Evolutionary conservation across 2,797 vertebrate genomes (phyloP).

Genomic region (Bradypodion pumilum): DNA sequence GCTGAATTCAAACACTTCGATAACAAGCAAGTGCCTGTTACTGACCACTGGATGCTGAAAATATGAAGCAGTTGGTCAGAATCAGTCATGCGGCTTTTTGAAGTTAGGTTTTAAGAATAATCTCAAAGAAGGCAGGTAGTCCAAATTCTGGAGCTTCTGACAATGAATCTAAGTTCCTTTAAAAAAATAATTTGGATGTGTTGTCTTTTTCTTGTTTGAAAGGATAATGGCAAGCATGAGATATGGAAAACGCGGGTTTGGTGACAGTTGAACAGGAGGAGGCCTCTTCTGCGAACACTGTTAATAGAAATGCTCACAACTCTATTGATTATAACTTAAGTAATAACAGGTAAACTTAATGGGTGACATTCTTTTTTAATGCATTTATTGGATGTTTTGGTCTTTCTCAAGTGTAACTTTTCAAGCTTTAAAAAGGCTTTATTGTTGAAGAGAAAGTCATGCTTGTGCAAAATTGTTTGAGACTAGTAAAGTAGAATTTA

Average conservation of each 20-base stretch:
- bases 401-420: background rate
- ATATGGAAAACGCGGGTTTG: conserved; percentile 78
- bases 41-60: background rate
- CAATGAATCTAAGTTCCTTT: conserved; percentile 52
- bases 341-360: conserved; percentile 65
- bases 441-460: background rate
- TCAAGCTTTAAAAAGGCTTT: background rate
- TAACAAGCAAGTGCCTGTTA: background rate
- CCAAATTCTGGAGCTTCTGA: conserved; percentile 76
- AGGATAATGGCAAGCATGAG: conserved; percentile 71
- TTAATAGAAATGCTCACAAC: conserved; percentile 50
- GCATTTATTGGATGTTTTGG: background rate
- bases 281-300: conserved; percentile 66
- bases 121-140: conserved; percentile 84
- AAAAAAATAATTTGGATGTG: conserved; percentile 47
- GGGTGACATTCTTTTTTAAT: background rate
- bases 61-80: background rate
- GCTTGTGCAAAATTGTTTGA: background rate
- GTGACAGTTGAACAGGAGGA: conserved; percentile 69
- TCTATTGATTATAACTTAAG: conserved; percentile 50
- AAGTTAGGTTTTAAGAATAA: conserved; percentile 77
- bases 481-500: background rate
- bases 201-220: conserved; percentile 65
- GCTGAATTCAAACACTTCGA: background rate
- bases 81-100: conserved; percentile 21